These are phyloP conservation scores for Oedothorax gibbosus DNA, from an alignment of 1,140 invertebrate genomes.

Conservation along the genomic window DNA sequence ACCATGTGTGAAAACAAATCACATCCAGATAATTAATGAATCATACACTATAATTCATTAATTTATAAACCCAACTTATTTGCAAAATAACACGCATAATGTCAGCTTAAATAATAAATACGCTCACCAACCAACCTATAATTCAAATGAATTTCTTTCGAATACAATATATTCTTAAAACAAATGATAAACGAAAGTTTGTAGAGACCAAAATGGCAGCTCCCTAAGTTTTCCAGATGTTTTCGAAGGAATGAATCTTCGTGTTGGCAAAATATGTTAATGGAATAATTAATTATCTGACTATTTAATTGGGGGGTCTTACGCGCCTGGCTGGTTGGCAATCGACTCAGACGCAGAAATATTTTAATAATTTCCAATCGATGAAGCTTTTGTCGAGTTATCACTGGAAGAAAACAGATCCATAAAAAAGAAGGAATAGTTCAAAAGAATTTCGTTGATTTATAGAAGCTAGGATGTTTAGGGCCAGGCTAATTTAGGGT, in stretches of 20 bases:
- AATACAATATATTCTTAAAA: too few relatives aligned
- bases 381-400: background rate
- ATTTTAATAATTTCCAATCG: constrained; percentile 19
- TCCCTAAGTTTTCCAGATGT: constrained; percentile 27
- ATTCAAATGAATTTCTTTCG: too few relatives aligned
- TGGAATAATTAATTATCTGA: constrained; percentile 56
- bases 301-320: constrained; percentile 51
- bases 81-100: too few relatives aligned
- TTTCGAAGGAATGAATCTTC: constrained; percentile 40
- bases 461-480: constrained; percentile 16
- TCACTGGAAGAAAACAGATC: background rate
- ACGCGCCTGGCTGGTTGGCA: constrained; percentile 33
- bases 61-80: too few relatives aligned
- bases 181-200: background rate
- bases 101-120: too few relatives aligned
- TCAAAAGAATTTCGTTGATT: constrained; percentile 37
- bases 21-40: too few relatives aligned
- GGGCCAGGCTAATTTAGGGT: constrained; percentile 18
- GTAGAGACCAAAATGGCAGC: constrained; percentile 23
- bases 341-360: constrained; percentile 15
- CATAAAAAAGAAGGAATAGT: constrained; percentile 13
- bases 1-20: too few relatives aligned
- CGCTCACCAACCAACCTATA: too few relatives aligned
- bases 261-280: constrained; percentile 45
- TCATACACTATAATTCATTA: too few relatives aligned